Conservation (phyloP, 2,797 vertebrate species). For the Neostethus bicornis region DNA sequence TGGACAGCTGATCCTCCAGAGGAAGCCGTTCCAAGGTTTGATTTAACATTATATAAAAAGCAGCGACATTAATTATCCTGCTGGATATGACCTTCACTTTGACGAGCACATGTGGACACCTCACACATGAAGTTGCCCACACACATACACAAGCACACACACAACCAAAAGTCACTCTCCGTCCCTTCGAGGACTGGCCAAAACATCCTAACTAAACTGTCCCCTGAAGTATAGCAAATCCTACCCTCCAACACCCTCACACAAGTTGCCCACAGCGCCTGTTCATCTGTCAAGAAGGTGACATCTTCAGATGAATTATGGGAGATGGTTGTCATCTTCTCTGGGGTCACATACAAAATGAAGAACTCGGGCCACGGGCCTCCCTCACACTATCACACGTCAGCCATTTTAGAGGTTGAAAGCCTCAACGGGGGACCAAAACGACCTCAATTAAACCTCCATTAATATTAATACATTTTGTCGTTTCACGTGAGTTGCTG, state of each 20-base stretch:
- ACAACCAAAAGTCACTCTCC: conserved; percentile 15
- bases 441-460: conserved; percentile 80
- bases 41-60: conserved; percentile 75
- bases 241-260: conserved; percentile 19
- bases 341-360: conserved; percentile 68
- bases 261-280: conserved; percentile 47
- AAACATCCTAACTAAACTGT: conserved; percentile 17
- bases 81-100: conserved; percentile 77
- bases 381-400: conserved; percentile 64
- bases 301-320: conserved; percentile 76
- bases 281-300: conserved; percentile 73
- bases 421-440: conserved; percentile 67
- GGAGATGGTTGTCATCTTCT: conserved; percentile 72
- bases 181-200: conserved; percentile 13
- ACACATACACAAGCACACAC: conserved; percentile 11
- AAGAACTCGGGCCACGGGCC: conserved; percentile 36
- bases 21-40: conserved; percentile 70
- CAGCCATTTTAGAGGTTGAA: conserved; percentile 79
- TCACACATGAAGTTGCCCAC: conserved; percentile 14
- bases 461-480: conserved; percentile 81
- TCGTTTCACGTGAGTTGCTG: conserved; percentile 75
- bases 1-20: conserved; percentile 73
- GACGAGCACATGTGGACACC: conserved; percentile 38
- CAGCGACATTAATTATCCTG: conserved; percentile 76
- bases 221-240: conserved; percentile 28